These are phyloP conservation scores for Chironomus riparius DNA, from an alignment of 2,888 invertebrate species.

Conservation along the genomic window DNA sequence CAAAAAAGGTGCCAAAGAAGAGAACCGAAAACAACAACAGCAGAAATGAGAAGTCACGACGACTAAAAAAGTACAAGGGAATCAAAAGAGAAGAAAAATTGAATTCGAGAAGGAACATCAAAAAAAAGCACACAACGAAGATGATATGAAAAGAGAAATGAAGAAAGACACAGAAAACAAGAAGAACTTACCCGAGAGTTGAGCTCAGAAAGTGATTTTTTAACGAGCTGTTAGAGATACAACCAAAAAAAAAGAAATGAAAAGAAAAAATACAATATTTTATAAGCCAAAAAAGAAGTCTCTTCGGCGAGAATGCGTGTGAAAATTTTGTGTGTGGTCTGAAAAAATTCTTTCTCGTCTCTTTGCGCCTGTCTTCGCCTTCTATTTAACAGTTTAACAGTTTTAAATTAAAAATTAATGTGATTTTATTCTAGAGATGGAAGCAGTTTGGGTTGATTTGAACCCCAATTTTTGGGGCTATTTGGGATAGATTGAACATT, in stretches of 20 bases:
- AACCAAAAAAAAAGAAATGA: conserved; percentile 1
- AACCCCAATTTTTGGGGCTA: too few species aligned
- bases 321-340: conserved; percentile 9
- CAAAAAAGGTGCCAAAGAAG: background rate
- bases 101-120: background rate
- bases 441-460: background rate
- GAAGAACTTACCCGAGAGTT: background rate
- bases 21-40: background rate
- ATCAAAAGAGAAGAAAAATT: background rate
- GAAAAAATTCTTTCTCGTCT: background rate
- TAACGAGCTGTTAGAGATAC: conserved; percentile 26
- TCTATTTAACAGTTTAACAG: conserved; percentile 13
- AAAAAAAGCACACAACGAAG: conserved; percentile 2
- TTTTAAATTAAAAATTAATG: conserved; percentile 15
- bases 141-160: conserved; percentile 1
- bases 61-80: background rate
- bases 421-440: conserved; percentile 21
- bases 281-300: background rate
- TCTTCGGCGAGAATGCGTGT: background rate
- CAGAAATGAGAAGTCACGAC: background rate
- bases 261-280: background rate
- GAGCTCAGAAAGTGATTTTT: conserved; percentile 24
- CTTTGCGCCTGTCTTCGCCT: conserved; percentile 21
- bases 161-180: background rate
- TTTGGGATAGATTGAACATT: too few species aligned